Base-by-base conservation (phyloP, 2,113 vertebrate genomes). In the Ceyx cyanopectus region DNA sequence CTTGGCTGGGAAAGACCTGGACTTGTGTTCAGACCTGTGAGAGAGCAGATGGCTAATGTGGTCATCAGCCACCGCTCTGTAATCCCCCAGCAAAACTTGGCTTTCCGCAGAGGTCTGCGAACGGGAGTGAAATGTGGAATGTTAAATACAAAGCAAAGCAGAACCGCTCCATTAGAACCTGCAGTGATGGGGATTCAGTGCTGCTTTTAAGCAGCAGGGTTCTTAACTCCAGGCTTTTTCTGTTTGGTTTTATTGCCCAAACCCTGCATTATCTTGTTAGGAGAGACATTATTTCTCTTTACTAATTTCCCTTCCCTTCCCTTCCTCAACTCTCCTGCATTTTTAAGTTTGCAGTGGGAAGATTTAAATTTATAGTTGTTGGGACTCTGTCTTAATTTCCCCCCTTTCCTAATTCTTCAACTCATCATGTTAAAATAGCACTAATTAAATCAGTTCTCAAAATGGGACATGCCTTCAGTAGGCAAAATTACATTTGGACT, bases 141-240 rank as follows among this genome's bases (percentile, higher is more conserved):
- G 92, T 96, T 96, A 96, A 96, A 92, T 91, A 95, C 94, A 96
- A 95, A 92, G 78, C 95, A 96, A 80, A 93, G 95, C 96, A 94
- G 94, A 96, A 96, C 95, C 62, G 9, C 81, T 91, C 87, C 89
- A 95, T 89, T 87, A 30, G 63, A 87, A 96, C 94, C 87, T 85
- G 94, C 92, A 89, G 92, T 87, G 94, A 92, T 81, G 94, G 94
- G 96, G 95, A 94, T 92, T 96, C 96, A 92, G 91, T 30, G 89
- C 92, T 91, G 96, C 95, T 94, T 94, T 96, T 95, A 96, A 95
- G 92, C 92, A 95, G 95, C 92, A 63, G 94, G 94, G 87, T 93
- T 95, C 93, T 89, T 95, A 94, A 96, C 92, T 94, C 78, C 81
- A 89, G 92, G 94, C 86, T 7, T 88, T 96, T 94, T 95, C 94